Evolutionary conservation across 2,888 invertebrate species (phyloP), one percentile per base, ranked within the genome.

Genomic region (Mimachlamys varia): DNA sequence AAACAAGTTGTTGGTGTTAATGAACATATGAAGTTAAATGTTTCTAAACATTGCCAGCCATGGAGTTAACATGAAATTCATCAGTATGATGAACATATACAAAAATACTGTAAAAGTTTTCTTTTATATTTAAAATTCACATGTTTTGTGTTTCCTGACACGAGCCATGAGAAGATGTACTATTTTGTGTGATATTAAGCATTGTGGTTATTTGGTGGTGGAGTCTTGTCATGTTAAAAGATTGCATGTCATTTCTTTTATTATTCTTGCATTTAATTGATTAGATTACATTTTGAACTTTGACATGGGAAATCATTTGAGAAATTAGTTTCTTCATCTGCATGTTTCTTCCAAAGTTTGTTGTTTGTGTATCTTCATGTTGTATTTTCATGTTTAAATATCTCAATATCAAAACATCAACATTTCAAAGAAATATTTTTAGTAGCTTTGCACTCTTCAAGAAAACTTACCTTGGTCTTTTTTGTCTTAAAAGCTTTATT

Each of bases 301-400:
- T 22, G 33, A 76, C 33, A 13, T 76, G 13, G 76, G 76, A 12
- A 12, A 76, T 33, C 76, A 76, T 76, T 15, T 5, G 13, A 17
- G 27, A 76, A 27, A 76, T 27, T 27, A 27, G 33, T 15, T 76
- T 33, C 27, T 76, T 27, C 76, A 33, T 27, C 76, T 76, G 76
- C 76, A 76, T 76, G 76, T 33, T 76, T 76, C 76, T 76, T 76
- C 76, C 76, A 76, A 76, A 76, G 76, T 76, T 76, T 76, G 76
- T 76, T 76, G 76, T 76, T 76, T 76, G 27, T 76, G 15, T 76
- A 27, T 76, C 0, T 76, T 33, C 12, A 76, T 76, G 76, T 76
- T 15, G 33, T 76, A 33, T 19, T 76, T 76, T 76, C 22, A 33
- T 76, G 76, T 76, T 27, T 27, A 7, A 76, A 27, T 27, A 27